phyloP scores from a whole-genome alignment of 1,140 invertebrate species.

The Camponotus vicinus region DNA sequence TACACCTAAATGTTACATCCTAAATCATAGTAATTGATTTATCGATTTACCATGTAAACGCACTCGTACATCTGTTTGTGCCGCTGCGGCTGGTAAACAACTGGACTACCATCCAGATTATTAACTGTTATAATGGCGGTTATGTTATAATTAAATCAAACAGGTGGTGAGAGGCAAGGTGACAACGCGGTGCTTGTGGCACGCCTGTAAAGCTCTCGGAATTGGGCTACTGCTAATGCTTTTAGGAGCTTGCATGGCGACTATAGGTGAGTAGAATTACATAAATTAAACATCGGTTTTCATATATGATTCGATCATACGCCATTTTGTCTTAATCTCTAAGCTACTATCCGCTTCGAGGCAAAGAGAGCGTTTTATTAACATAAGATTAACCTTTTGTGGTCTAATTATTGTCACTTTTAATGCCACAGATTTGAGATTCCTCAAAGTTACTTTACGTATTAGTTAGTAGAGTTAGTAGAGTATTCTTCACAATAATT shows the following conservation, averaged over 20 bases:
- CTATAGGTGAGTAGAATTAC: slow-evolving; percentile 90
- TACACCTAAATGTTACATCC: slow-evolving; percentile 32
- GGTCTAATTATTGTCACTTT: not conserved
- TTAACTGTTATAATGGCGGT: slow-evolving; percentile 75
- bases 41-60: slow-evolving; percentile 12
- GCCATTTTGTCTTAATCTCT: not conserved
- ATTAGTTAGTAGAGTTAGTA: no score
- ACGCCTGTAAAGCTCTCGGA: slow-evolving; percentile 94
- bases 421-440: not conserved
- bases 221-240: slow-evolving; percentile 94
- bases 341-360: slow-evolving; percentile 1
- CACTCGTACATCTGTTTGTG: not conserved
- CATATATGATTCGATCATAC: not conserved
- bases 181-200: slow-evolving; percentile 95
- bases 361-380: slow-evolving; percentile 17
- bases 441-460: not conserved
- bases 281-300: slow-evolving; percentile 43
- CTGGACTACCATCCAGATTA: slow-evolving; percentile 59
- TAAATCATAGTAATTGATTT: slow-evolving; percentile 51
- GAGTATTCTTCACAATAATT: not conserved
- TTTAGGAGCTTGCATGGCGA: slow-evolving; percentile 95
- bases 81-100: slow-evolving; percentile 11
- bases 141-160: slow-evolving; percentile 76
- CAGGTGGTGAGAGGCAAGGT: slow-evolving; percentile 93
- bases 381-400: slow-evolving; percentile 19